Evolutionary conservation across 53 echinoderm and acorn worm species (phyloP).

Genomic region (Glandiceps talaboti): DNA sequence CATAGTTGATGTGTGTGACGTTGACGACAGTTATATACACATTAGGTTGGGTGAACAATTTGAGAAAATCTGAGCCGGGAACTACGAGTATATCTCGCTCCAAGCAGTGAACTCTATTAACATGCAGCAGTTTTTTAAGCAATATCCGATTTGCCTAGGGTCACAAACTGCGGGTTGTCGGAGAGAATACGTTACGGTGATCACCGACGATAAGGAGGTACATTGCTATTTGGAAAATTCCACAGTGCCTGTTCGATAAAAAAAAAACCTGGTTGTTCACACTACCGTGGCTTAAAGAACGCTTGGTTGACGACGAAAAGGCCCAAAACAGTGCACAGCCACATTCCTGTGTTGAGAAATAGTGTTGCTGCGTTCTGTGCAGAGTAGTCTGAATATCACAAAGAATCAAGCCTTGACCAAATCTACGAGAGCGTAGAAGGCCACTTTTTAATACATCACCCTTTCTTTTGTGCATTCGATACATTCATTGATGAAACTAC

Average conservation of each 20-base stretch:
- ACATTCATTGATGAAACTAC: not conserved
- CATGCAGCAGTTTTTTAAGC: not conserved
- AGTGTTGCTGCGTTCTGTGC: not conserved
- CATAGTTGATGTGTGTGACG: no score
- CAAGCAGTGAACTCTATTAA: not conserved
- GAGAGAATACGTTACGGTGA: not conserved
- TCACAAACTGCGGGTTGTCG: not conserved
- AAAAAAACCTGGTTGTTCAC: not conserved
- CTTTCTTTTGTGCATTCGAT: not conserved
- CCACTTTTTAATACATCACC: not conserved
- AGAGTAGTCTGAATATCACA: not conserved
- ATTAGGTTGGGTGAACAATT: no score
- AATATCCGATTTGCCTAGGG: not conserved
- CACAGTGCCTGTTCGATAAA: not conserved
- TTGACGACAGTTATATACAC: no score
- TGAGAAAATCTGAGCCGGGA: not conserved
- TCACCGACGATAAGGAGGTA: not conserved
- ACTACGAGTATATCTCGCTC: not conserved
- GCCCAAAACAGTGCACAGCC: not conserved
- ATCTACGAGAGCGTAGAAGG: not conserved
- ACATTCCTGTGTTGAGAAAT: not conserved
- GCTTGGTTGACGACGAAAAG: slow-evolving; percentile 1
- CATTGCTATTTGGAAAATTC: not conserved
- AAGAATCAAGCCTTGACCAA: not conserved
- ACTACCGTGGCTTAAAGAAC: not conserved